Evolutionary conservation across 2,888 invertebrate genomes (phyloP).

Genomic region (Fragum sueziense): DNA sequence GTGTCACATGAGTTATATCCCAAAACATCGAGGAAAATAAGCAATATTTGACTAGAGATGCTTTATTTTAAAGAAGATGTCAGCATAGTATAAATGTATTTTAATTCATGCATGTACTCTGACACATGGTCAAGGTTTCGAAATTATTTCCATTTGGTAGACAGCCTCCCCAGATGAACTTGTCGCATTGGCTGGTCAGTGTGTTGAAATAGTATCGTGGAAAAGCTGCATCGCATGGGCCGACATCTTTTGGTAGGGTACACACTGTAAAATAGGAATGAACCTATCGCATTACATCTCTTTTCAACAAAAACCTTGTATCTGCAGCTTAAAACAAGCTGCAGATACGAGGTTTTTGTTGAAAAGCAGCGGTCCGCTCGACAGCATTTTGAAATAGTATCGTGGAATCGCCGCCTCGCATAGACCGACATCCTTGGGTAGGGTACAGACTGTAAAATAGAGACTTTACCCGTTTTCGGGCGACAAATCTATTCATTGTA

Average conservation of each 20-base stretch:
- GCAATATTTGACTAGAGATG: too few relatives aligned
- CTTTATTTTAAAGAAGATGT: too few relatives aligned
- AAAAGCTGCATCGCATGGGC: conserved; percentile 34
- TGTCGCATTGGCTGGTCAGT: conserved; percentile 2
- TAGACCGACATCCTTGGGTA: conserved; percentile 20
- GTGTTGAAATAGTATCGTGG: conserved; percentile 39
- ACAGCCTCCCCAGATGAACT: conserved; percentile 42
- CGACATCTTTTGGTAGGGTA: conserved; percentile 17
- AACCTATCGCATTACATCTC: too few relatives aligned
- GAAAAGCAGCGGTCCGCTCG: too few relatives aligned
- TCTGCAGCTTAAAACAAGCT: too few relatives aligned
- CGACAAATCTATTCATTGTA: too few relatives aligned
- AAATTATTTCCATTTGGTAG: conserved; percentile 39
- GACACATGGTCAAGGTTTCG: conserved; percentile 19
- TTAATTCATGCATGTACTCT: conserved; percentile 14
- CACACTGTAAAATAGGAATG: conserved; percentile 26
- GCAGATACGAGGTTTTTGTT: too few relatives aligned
- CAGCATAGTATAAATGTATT: not conserved
- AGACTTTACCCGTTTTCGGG: too few relatives aligned
- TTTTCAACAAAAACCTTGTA: too few relatives aligned
- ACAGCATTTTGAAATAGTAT: conserved; percentile 26
- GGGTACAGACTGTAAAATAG: conserved; percentile 27
- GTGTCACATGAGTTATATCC: too few relatives aligned
- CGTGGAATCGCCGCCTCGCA: conserved; percentile 44
- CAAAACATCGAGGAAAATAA: too few relatives aligned